Evolutionary conservation across 2,113 vertebrate genomes (phyloP).

Genomic region (Cephalophus harveyi): DNA sequence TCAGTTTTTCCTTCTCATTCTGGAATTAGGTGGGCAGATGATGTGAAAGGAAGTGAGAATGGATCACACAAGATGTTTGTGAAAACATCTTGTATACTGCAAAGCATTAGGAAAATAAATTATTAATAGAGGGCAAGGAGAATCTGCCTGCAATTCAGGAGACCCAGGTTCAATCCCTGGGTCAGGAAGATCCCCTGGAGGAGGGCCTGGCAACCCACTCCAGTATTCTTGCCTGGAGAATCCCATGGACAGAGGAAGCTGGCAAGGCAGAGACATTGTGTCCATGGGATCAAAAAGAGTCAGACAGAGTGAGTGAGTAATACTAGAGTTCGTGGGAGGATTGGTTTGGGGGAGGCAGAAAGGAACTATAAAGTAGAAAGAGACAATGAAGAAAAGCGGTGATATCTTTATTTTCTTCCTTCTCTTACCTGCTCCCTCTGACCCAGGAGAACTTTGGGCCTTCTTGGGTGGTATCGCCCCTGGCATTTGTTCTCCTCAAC

Average conservation of each 20-base stretch:
- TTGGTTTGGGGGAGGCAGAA: background rate
- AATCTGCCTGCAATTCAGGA: background rate
- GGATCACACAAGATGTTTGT: background rate
- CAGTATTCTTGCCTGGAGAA: background rate
- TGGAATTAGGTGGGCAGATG: background rate
- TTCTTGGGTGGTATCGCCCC: rapidly evolving
- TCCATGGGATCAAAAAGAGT: background rate
- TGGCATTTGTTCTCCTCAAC: background rate
- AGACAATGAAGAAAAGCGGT: background rate
- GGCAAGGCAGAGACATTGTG: background rate
- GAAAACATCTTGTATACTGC: background rate
- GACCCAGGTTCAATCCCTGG: background rate
- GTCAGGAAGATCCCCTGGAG: background rate
- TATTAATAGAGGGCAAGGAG: background rate
- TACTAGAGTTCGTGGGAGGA: background rate
- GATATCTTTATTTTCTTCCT: background rate
- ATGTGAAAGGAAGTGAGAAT: background rate
- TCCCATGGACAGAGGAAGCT: background rate
- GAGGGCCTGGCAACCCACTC: background rate
- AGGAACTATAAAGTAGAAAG: background rate
- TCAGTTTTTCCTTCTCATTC: background rate
- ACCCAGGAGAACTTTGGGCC: background rate
- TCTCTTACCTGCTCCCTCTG: background rate
- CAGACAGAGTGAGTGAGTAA: background rate
- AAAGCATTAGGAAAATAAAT: background rate